Conservation (phyloP, 2,888 invertebrate species). For the Sycophila texana region DNA sequence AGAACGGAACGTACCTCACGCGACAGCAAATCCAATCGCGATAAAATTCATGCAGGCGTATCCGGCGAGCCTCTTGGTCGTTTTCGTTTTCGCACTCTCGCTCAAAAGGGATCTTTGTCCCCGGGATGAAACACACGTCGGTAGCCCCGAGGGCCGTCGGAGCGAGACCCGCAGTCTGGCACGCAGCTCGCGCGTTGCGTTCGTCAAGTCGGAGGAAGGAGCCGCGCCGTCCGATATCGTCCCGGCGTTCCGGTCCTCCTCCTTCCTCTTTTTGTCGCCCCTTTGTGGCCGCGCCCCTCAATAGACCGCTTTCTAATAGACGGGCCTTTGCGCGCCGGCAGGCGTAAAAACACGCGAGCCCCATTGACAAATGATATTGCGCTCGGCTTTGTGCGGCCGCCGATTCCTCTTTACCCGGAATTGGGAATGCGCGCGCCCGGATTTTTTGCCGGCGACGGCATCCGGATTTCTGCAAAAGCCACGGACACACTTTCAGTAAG, state of each 20-base stretch:
- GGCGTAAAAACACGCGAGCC: constrained; percentile 42
- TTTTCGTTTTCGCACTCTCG: not conserved
- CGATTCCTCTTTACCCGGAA: constrained; percentile 40
- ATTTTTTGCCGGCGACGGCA: constrained; percentile 1
- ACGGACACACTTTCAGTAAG: not conserved
- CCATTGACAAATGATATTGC: constrained; percentile 47
- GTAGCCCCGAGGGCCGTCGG: not conserved
- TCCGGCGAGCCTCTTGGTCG: not conserved
- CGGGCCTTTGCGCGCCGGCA: not conserved
- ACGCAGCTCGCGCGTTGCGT: not conserved
- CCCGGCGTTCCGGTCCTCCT: not conserved
- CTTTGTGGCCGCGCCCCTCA: not conserved
- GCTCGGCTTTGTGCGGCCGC: constrained; percentile 27
- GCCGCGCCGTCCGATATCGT: not conserved
- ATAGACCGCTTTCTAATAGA: constrained; percentile 46
- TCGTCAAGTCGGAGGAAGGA: constrained; percentile 18
- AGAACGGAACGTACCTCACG: too few relatives aligned
- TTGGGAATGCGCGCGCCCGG: constrained; percentile 10
- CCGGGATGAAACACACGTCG: not conserved
- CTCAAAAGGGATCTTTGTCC: constrained; percentile 9
- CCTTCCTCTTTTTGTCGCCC: not conserved
- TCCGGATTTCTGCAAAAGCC: constrained; percentile 17
- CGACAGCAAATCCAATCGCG: not conserved
- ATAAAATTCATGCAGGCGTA: not conserved
- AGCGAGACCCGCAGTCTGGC: constrained; percentile 33